Evolutionary conservation across 1,140 invertebrate species (phyloP), one percentile per base, ranked within the genome.

Genomic region (Zaprionus ornatus): DNA sequence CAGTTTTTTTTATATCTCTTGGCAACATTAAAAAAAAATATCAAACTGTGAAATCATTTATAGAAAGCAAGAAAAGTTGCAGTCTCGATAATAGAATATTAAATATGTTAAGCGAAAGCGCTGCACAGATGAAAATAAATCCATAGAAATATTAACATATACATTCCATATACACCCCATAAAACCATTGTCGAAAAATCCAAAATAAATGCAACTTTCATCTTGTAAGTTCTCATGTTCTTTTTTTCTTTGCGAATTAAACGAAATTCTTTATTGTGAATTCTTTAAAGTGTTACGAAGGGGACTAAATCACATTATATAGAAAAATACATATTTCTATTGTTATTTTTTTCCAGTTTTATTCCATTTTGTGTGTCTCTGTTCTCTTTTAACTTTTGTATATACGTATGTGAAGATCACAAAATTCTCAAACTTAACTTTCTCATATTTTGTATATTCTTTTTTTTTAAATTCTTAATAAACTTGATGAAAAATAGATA

Each of bases 231-330:
- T 70, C 54, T 71, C 67, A 48, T 64, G 23, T 45, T 45, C 2
- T 42, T 17, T 42, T 42, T 42, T 42, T 17, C 55, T 70, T 76
- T 27, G 59, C 73, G 70, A 76, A 71, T 61, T 52, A 48, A 72
- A 76, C 70, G 50, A 70, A 66, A 71, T 67, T 55, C 59, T 79
- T 79, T 79, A 79, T 79, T 77, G 40, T 72, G 55, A 74, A 78
- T 59, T 74, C 19, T 42, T 59, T 55, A 17, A 40, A 42, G 35
- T 25, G 48, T 23, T 25, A 12, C 21, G 32, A 60, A 3, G n/a
- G 55, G 32, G 29, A 59, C 55, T 23, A 77, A 74, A 76, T 84
- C 69, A 64, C 77, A 74, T 52, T 65, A 19, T 29, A 42, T 52
- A 50, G 19, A 50, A 21, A 50, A 76, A 76, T 75, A 72, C 65